phyloP scores from a whole-genome alignment of 2,113 vertebrate species.

The Zosterops lateralis region DNA sequence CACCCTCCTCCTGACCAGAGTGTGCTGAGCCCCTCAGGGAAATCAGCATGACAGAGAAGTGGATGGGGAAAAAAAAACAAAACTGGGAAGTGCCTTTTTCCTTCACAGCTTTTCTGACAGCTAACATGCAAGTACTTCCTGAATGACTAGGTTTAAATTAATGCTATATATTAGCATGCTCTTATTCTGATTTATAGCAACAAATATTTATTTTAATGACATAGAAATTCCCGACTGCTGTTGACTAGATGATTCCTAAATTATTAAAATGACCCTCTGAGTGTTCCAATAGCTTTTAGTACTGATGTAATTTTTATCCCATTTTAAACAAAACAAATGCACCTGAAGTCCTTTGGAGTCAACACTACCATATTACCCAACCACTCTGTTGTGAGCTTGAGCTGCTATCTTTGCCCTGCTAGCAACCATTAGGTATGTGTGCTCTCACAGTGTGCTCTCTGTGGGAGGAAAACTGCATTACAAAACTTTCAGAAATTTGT shows the following conservation, averaged over 20 bases:
- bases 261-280: background rate
- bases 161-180: background rate
- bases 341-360: background rate
- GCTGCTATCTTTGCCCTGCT: background rate
- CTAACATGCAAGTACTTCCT: background rate
- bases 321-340: background rate
- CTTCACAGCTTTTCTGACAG: background rate
- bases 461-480: background rate
- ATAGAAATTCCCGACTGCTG: background rate
- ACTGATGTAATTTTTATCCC: background rate
- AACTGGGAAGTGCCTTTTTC: background rate
- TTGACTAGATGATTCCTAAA: background rate
- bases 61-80: background rate
- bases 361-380: background rate
- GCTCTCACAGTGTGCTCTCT: background rate
- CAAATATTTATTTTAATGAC: background rate
- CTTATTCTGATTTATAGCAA: background rate
- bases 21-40: accelerated
- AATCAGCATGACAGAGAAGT: accelerated
- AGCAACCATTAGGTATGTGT: accelerated
- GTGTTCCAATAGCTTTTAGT: background rate
- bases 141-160: background rate
- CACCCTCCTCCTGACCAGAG: accelerated
- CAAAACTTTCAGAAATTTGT: background rate
- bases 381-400: background rate